A percentile compares a stretch with the other conserved stretches of the same genome.
Evolutionary conservation across 1,140 invertebrate genomes (phyloP).

Genomic region (Heliconius eleuchia): DNA sequence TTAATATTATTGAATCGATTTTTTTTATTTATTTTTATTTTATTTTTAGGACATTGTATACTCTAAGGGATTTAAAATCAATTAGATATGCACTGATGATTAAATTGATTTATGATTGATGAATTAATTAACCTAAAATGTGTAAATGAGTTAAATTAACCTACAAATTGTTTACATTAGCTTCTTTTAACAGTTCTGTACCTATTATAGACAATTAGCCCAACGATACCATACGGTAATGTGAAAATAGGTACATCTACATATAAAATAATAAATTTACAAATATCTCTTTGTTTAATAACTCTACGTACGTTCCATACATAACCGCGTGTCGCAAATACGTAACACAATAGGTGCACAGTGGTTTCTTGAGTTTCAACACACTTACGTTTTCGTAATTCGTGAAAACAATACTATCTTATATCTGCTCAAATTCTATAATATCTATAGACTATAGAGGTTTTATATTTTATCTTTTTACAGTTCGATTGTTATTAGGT

Average conservation of each 20-base stretch:
- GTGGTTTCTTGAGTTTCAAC: slow-evolving; percentile 47
- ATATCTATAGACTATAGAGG: neutral
- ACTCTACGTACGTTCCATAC: slow-evolving; percentile 36
- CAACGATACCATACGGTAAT: too few species aligned
- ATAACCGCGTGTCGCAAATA: slow-evolving; percentile 50
- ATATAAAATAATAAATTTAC: neutral
- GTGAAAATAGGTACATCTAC: neutral
- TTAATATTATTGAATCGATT: too few species aligned
- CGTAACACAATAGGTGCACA: slow-evolving; percentile 47
- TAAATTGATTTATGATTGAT: neutral
- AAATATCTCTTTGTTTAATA: slow-evolving; percentile 26
- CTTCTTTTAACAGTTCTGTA: neutral
- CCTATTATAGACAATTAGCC: too few species aligned
- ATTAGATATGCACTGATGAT: neutral
- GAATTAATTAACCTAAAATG: neutral
- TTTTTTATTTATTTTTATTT: too few species aligned
- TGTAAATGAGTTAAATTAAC: neutral
- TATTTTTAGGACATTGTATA: neutral
- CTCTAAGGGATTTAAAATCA: neutral
- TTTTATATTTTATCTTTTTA: neutral
- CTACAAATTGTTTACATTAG: neutral
- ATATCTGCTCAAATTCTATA: slow-evolving; percentile 22
- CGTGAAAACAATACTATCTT: slow-evolving; percentile 45
- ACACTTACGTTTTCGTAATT: slow-evolving; percentile 48
- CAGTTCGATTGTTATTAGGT: neutral